Evolutionary conservation across 2,797 vertebrate genomes (phyloP).

Genomic region (Ispidina lecontei): DNA sequence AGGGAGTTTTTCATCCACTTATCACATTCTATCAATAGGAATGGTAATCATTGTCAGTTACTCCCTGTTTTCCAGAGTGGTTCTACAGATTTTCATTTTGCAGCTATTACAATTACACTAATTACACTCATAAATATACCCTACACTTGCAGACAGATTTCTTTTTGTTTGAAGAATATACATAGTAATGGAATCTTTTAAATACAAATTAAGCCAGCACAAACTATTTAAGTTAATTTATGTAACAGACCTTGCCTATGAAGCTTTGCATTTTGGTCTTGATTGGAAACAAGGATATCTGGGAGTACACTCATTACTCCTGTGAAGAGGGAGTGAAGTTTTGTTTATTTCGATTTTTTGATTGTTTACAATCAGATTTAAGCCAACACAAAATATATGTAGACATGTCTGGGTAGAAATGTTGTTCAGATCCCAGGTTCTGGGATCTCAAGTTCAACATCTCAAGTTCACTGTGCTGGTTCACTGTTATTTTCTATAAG

Average conservation of each 20-base stretch:
- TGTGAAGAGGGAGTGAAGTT: not conserved
- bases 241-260: slow-evolving; percentile 14
- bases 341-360: not conserved
- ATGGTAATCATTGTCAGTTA: not conserved
- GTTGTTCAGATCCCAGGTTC: not conserved
- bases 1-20: not conserved
- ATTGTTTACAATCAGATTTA: not conserved
- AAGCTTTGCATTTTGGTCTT: slow-evolving; percentile 20
- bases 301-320: not conserved
- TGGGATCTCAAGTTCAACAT: too few relatives aligned
- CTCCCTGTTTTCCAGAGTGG: not conserved
- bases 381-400: not conserved
- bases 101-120: slow-evolving; percentile 31
- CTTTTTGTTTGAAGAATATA: slow-evolving; percentile 38
- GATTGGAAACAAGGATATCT: slow-evolving; percentile 2
- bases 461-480: not conserved
- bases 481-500: too few relatives aligned
- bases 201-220: slow-evolving; percentile 22
- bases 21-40: not conserved
- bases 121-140: slow-evolving; percentile 36
- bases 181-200: slow-evolving; percentile 22
- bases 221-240: slow-evolving; percentile 34
- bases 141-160: not conserved
- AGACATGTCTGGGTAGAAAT: not conserved
- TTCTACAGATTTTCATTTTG: slow-evolving; percentile 31